Conservation (phyloP, 2,888 invertebrate species). For the Gymnosoma rotundatum region DNA sequence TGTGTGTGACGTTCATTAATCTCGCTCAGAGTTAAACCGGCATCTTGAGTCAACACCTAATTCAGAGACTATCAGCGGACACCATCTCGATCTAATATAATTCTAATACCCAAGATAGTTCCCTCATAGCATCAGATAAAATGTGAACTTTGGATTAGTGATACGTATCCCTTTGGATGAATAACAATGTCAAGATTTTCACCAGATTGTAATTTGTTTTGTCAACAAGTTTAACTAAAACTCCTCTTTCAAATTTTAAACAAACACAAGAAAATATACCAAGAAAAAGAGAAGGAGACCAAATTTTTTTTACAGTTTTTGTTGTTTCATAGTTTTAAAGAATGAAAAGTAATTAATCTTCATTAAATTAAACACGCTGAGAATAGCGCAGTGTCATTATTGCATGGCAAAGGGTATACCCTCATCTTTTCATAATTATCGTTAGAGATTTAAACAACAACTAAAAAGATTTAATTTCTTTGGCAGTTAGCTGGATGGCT, state of each 20-base stretch:
- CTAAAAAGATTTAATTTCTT: slow-evolving; percentile 13
- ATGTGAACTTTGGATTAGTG: too few relatives aligned
- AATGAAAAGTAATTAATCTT: slow-evolving; percentile 63
- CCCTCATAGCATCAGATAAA: too few relatives aligned
- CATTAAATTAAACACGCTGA: slow-evolving; percentile 57
- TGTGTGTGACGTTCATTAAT: too few relatives aligned
- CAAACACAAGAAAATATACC: slow-evolving; percentile 5
- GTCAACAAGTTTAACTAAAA: slow-evolving; percentile 21
- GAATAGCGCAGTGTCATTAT: slow-evolving; percentile 12
- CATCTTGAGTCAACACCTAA: too few relatives aligned
- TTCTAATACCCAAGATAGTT: too few relatives aligned
- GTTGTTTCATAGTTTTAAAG: neutral
- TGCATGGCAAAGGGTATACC: slow-evolving; percentile 21
- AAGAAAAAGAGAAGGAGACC: slow-evolving; percentile 32
- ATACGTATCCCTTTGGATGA: too few relatives aligned
- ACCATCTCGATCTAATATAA: too few relatives aligned
- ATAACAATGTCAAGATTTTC: neutral
- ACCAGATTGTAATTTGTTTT: slow-evolving; percentile 10
- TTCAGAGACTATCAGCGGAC: too few relatives aligned
- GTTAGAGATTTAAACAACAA: slow-evolving; percentile 24
- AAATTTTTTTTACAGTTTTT: slow-evolving; percentile 11
- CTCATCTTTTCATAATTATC: slow-evolving; percentile 19
- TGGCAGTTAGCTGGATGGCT: slow-evolving; percentile 24
- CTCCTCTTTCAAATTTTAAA: slow-evolving; percentile 36
- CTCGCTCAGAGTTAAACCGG: too few relatives aligned